Evolutionary conservation across 2,113 vertebrate genomes (phyloP).

Genomic region (human (Homo sapiens)): GRCh38 chr17:37747501-37748000

Average conservation of each 20-base stretch:
- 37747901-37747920: background rate
- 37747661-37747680: background rate
- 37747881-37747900: background rate
- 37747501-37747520: background rate
- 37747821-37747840: background rate
- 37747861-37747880: background rate
- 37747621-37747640: background rate
- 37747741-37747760: background rate
- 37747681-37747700: background rate
- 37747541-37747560: background rate
- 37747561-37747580: background rate
- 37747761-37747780: background rate
- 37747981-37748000: background rate
- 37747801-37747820: background rate
- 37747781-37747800: background rate
- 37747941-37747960: background rate
- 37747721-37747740: background rate
- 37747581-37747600: background rate
- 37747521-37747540: background rate
- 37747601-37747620: background rate
- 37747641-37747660: background rate
- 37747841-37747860: background rate
- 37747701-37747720: background rate
- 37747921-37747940: background rate
- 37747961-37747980: background rate